phyloP scores from a whole-genome alignment of 2,113 vertebrate species.

The Percopsis transmontana region DNA sequence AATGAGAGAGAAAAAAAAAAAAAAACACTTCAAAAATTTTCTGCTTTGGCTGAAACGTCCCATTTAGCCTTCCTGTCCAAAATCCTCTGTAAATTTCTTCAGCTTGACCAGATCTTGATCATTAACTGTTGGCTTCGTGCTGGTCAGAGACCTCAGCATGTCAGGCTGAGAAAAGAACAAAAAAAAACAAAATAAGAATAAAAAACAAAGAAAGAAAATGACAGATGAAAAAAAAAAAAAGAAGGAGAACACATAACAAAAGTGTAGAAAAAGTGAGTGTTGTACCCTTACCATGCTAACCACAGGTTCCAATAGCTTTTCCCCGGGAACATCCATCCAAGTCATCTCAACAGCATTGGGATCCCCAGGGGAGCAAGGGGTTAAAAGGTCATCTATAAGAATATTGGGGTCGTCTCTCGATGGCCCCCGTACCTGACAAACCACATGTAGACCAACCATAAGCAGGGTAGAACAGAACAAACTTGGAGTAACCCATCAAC shows the following conservation, averaged over 20 bases:
- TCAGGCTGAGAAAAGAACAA: slow-evolving; percentile 77
- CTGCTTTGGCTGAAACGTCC: slow-evolving; percentile 63
- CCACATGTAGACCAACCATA: neutral
- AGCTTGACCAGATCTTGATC: slow-evolving; percentile 93
- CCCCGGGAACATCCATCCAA: slow-evolving; percentile 94
- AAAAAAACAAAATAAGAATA: neutral
- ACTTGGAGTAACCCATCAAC: neutral
- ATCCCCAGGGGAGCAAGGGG: slow-evolving; percentile 94
- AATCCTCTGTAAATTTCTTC: slow-evolving; percentile 97
- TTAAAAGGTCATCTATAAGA: slow-evolving; percentile 85
- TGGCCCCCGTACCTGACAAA: slow-evolving; percentile 83
- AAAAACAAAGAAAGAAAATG: neutral
- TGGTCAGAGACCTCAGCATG: slow-evolving; percentile 86
- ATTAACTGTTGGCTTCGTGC: slow-evolving; percentile 95
- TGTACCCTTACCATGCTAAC: slow-evolving; percentile 86
- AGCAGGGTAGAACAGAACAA: slow-evolving; percentile 2
- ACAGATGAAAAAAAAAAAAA: neutral
- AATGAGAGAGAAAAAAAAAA: slow-evolving; percentile 38
- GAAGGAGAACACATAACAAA: neutral
- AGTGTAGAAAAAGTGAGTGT: neutral
- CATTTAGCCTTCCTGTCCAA: slow-evolving; percentile 95
- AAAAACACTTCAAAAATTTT: slow-evolving; percentile 63
- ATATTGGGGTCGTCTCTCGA: slow-evolving; percentile 80
- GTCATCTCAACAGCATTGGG: slow-evolving; percentile 90
- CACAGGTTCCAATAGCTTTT: slow-evolving; percentile 90